These are phyloP conservation scores for Pherbina coryleti DNA, from an alignment of 2,888 invertebrate species.

Conservation along the genomic window DNA sequence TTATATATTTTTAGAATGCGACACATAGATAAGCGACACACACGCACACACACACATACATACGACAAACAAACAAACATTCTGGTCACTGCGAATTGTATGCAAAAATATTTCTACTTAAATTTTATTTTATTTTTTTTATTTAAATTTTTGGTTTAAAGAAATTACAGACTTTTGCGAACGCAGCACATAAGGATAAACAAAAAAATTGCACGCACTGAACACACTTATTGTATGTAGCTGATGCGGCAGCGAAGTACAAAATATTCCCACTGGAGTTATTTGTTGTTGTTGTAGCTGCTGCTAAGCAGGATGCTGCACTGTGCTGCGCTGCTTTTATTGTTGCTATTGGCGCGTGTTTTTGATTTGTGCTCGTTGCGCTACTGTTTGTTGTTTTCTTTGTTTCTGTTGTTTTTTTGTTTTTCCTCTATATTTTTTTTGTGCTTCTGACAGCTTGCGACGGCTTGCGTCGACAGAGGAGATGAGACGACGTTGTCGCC, in stretches of 20 bases:
- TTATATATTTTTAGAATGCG: conserved; percentile 33
- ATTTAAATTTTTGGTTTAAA: not conserved
- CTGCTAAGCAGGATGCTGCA: conserved; percentile 8
- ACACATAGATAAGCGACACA: conserved; percentile 6
- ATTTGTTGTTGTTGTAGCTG: conserved; percentile 37
- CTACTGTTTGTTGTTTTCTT: conserved; percentile 15
- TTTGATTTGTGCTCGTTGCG: conserved; percentile 42
- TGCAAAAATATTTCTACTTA: conserved; percentile 2
- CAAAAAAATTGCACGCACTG: conserved; percentile 7
- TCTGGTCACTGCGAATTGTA: not conserved
- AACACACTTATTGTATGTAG: not conserved
- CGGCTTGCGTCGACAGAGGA: not conserved
- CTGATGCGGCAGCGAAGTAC: conserved; percentile 5
- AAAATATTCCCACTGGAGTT: conserved; percentile 49
- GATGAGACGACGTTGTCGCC: conserved; percentile 14
- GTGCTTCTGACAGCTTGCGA: not conserved
- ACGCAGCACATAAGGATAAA: not conserved
- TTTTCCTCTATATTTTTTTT: conserved; percentile 14
- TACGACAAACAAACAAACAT: not conserved
- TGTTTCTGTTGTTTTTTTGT: conserved; percentile 23
- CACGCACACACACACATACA: not conserved
- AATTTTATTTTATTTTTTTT: conserved; percentile 1
- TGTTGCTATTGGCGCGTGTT: conserved; percentile 47
- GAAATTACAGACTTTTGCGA: not conserved
- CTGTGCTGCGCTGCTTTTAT: conserved; percentile 24